Conservation (phyloP, 2,888 invertebrate species). For the Dorcus parallelipipedus region DNA sequence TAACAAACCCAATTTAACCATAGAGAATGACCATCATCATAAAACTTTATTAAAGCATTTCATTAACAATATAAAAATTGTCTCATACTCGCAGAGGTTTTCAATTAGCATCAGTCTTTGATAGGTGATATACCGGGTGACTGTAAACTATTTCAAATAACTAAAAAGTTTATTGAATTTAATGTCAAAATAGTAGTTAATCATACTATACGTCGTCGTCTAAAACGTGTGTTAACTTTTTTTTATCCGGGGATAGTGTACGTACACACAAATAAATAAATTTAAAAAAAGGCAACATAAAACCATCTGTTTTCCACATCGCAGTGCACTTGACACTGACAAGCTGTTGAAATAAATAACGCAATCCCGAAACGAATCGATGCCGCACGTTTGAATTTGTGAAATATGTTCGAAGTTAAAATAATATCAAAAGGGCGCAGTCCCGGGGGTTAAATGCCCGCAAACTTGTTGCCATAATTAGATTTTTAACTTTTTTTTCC, state of each 20-base stretch:
- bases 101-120: too few relatives aligned
- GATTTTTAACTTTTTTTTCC: slow-evolving; percentile 22
- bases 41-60: too few relatives aligned
- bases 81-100: too few relatives aligned
- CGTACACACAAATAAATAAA: background rate
- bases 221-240: background rate
- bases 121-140: too few relatives aligned
- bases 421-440: slow-evolving; percentile 22
- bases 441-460: slow-evolving; percentile 24
- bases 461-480: slow-evolving; percentile 27
- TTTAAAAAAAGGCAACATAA: background rate
- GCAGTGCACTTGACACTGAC: background rate
- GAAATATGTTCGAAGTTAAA: slow-evolving; percentile 24
- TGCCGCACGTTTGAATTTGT: slow-evolving; percentile 20
- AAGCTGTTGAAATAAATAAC: slow-evolving; percentile 2
- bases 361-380: slow-evolving; percentile 9
- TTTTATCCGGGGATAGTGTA: background rate
- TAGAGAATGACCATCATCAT: too few relatives aligned
- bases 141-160: too few relatives aligned
- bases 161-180: too few relatives aligned
- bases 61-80: too few relatives aligned
- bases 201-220: background rate
- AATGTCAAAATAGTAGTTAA: background rate
- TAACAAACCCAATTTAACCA: too few relatives aligned
- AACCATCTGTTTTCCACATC: background rate